A percentile compares a stretch with the other conserved stretches of the same genome.
Conservation (phyloP, 2,797 vertebrate species). For the Carapus acus region DNA sequence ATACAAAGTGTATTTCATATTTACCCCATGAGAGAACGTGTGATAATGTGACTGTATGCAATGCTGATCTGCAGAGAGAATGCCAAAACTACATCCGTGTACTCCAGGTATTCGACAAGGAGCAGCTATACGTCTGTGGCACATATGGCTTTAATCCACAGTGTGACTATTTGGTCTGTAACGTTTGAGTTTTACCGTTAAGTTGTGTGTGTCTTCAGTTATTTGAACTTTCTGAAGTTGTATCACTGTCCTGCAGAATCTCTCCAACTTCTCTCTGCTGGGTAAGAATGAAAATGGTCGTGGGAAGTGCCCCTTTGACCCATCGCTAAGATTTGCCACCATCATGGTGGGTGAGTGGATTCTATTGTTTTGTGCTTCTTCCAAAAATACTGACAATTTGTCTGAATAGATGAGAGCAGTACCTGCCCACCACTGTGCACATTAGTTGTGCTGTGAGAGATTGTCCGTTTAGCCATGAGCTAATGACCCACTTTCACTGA, state of each 20-base stretch:
- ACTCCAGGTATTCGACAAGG: conserved; percentile 78
- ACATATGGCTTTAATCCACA: conserved; percentile 91
- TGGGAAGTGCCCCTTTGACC: conserved; percentile 93
- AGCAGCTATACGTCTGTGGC: conserved; percentile 87
- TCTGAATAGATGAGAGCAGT: no score
- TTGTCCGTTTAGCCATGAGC: no score
- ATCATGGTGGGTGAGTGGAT: conserved; percentile 96
- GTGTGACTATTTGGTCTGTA: conserved; percentile 89
- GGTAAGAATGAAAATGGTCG: conserved; percentile 84
- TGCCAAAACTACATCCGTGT: conserved; percentile 95
- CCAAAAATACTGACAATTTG: no score
- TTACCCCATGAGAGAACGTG: no score
- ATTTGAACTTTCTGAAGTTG: no score
- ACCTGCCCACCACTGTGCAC: no score
- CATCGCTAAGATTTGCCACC: conserved; percentile 90
- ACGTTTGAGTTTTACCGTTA: neutral
- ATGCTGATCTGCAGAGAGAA: conserved; percentile 77
- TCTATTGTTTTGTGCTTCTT: no score
- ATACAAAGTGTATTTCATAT: no score
- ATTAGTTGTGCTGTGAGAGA: no score
- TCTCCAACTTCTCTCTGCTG: conserved; percentile 72
- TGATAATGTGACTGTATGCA: no score
- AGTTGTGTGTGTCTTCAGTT: neutral
- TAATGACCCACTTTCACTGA: no score
- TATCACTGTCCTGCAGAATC: conserved; percentile 57